phyloP scores from a whole-genome alignment of 64 coral and sea anemone genomes.

The Trachythela sp. region DNA sequence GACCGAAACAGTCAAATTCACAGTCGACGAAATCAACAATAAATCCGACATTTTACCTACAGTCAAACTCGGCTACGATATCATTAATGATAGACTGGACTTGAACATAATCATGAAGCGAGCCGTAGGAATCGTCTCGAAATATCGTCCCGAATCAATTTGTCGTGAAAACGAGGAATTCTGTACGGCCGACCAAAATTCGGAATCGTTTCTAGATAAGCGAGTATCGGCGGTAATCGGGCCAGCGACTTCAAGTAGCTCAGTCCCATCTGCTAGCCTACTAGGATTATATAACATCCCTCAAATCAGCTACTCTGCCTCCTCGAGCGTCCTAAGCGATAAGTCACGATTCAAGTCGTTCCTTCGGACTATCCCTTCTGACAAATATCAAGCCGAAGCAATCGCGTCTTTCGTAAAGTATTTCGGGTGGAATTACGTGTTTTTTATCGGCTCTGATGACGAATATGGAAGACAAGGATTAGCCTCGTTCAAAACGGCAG shows the following conservation, averaged over 20 bases:
- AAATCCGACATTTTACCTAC: neutral
- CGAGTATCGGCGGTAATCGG: neutral
- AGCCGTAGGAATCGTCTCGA: neutral
- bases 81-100: neutral
- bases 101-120: neutral
- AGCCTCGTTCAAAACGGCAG: constrained; percentile 65
- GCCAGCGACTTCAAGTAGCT: neutral
- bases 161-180: constrained; percentile 2
- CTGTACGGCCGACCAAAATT: neutral
- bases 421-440: constrained; percentile 93
- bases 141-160: neutral
- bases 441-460: constrained; percentile 80
- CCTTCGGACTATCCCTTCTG: neutral
- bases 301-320: neutral
- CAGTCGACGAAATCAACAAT: neutral
- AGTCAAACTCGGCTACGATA: neutral
- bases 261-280: neutral
- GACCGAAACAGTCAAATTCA: neutral
- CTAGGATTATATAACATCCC: constrained; percentile 6
- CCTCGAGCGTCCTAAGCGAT: neutral
- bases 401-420: constrained; percentile 41
- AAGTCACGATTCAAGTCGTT: neutral
- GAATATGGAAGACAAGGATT: constrained; percentile 89
- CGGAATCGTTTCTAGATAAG: neutral
- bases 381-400: constrained; percentile 8